Base-by-base conservation (phyloP, 2,113 vertebrate species). In the Dolichallabes microphthalmus region DNA sequence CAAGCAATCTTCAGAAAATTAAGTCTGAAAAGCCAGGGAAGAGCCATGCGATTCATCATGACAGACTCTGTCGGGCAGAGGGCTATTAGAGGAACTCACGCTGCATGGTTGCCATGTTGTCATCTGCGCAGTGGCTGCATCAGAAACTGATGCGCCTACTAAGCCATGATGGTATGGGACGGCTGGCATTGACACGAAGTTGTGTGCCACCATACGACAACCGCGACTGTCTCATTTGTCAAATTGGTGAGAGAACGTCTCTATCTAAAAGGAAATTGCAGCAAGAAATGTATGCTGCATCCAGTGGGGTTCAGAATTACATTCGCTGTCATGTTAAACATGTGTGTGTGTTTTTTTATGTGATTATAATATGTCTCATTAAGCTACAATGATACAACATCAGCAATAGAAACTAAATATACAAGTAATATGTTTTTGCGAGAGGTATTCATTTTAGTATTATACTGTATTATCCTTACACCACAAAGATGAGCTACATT, bases 1-100 rank as follows among this genome's bases (percentile, higher is more conserved):
- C 93, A 95, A 92, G 94, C 94, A 96, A 94, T 95, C 95, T 96
- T 92, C 87, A 92, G 94, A 95, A 95, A 96, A 96, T 95, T 94
- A 95, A 94, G 93, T 92, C 93, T 95, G 94, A 95, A 94, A 95
- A 93, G 92, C 90, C 91, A 86, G 86, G 68, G 90, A 92, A 92
- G 92, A 92, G 93, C 89, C 85, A 90, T 87, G 89, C 88, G 91
- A 94, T 94, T 93, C 90, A 93, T 94, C 91, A 93, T 92, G 91
- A 89, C 91, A 89, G 90, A 93, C 88, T 91, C 92, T 90, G 91
- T 93, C 92, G 92, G 91, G 90, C 92, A 91, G 87, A 91, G 92
- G 89, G 91, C 92, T 93, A 92, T 93, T 93, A 91, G 91, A 91
- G 88, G 75, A 80, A 86, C 80, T 64, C 60, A 10, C 35, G 22